Conservation (phyloP, 2,888 invertebrate genomes). For the Pyralis farinalis region DNA sequence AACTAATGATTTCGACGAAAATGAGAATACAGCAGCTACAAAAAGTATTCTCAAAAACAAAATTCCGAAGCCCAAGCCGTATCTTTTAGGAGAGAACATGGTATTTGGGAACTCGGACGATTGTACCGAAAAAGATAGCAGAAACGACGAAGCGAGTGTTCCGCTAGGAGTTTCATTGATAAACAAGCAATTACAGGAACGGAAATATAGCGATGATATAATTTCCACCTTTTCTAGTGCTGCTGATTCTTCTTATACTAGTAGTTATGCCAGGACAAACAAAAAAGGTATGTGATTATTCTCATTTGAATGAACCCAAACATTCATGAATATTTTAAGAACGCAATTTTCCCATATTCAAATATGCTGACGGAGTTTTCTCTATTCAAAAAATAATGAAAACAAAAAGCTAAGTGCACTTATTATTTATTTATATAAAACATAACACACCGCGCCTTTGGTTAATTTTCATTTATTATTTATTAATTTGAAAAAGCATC, state of each 20-base stretch:
- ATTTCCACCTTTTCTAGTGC: conserved; percentile 31
- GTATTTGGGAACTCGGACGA: conserved; percentile 54
- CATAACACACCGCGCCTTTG: too few relatives aligned
- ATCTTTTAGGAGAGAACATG: conserved; percentile 86
- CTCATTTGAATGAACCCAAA: neutral
- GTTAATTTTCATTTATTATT: too few relatives aligned
- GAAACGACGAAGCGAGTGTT: conserved; percentile 26
- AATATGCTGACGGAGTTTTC: too few relatives aligned
- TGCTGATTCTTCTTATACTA: conserved; percentile 29
- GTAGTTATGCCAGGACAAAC: conserved; percentile 41
- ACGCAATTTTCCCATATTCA: too few relatives aligned
- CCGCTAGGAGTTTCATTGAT: conserved; percentile 58
- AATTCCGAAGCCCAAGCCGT: conserved; percentile 87
- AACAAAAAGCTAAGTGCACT: too few relatives aligned
- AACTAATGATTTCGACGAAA: conserved; percentile 54
- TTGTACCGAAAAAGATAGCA: conserved; percentile 27
- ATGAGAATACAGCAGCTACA: conserved; percentile 78
- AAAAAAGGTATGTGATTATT: conserved; percentile 42
- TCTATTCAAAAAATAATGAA: too few relatives aligned
- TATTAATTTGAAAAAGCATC: too few relatives aligned
- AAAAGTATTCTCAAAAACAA: conserved; percentile 88
- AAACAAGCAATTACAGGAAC: conserved; percentile 59
- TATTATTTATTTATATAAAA: too few relatives aligned
- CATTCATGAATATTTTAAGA: too few relatives aligned
- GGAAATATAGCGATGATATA: conserved; percentile 36